Conservation (phyloP, 1,140 invertebrate genomes). For the Calliphora vicina region DNA sequence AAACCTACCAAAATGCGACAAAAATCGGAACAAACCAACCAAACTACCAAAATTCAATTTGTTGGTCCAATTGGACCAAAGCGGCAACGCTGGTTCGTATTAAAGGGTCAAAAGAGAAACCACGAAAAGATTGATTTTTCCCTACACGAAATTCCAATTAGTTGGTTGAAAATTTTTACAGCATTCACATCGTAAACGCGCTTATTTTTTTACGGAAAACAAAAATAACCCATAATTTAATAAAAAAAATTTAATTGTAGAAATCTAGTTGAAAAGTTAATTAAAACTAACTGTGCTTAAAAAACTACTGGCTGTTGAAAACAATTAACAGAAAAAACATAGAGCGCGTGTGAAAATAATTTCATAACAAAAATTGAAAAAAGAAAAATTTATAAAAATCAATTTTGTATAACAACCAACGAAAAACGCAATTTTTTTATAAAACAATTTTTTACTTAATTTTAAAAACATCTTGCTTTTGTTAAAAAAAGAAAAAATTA, state of each 20-base stretch:
- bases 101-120: constrained; percentile 9
- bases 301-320: background rate
- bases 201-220: background rate
- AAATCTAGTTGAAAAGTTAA: background rate
- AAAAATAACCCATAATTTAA: constrained; percentile 18
- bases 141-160: constrained; percentile 25
- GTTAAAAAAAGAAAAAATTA: background rate
- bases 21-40: no score
- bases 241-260: background rate
- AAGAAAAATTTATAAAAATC: background rate
- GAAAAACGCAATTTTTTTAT: background rate
- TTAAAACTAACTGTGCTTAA: background rate
- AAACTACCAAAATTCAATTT: no score
- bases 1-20: no score
- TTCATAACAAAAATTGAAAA: background rate
- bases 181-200: constrained; percentile 22
- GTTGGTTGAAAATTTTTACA: constrained; percentile 30
- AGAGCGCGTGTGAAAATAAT: background rate
- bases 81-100: constrained; percentile 3
- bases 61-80: no score
- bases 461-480: background rate
- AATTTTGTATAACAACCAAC: background rate
- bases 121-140: constrained; percentile 25
- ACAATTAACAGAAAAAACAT: background rate
- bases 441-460: background rate